Evolutionary conservation across 1,140 invertebrate genomes (phyloP).

Genomic region (Chionoecetes opilio): DNA sequence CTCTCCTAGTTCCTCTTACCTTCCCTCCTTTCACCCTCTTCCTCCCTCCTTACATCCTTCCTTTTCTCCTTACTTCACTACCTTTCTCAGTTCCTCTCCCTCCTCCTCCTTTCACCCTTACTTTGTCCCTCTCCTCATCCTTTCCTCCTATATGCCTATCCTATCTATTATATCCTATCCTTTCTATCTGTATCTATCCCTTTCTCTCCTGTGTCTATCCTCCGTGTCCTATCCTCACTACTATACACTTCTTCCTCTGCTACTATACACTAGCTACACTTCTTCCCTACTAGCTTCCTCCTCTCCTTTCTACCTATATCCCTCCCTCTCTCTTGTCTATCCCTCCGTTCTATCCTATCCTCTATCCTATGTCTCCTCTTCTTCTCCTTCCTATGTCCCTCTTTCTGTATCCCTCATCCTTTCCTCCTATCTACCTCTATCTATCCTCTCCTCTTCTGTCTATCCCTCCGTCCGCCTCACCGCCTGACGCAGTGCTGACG

Average conservation of each 20-base stretch:
- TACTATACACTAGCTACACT: too few species aligned
- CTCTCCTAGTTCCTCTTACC: too few species aligned
- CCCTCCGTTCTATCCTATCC: too few species aligned
- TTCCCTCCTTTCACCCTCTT: too few species aligned
- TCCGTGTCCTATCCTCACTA: neutral
- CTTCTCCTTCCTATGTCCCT: too few species aligned
- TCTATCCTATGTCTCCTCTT: too few species aligned
- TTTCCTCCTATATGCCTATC: neutral
- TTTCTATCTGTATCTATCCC: neutral
- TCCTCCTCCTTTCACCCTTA: neutral
- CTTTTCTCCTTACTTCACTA: neutral
- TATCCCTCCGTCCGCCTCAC: neutral
- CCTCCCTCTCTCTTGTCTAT: too few species aligned
- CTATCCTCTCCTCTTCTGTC: neutral
- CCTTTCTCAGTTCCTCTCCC: too few species aligned
- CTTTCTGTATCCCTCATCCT: neutral
- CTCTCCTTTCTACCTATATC: too few species aligned
- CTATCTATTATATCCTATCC: neutral
- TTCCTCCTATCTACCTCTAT: neutral
- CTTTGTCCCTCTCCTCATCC: too few species aligned
- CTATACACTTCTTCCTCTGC: neutral
- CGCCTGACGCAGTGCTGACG: neutral
- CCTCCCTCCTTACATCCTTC: too few species aligned
- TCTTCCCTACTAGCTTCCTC: too few species aligned
- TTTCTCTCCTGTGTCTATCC: neutral